These are phyloP conservation scores for Phrynocephalus forsythii DNA, from an alignment of 2,797 vertebrate species.

Conservation along the genomic window DNA sequence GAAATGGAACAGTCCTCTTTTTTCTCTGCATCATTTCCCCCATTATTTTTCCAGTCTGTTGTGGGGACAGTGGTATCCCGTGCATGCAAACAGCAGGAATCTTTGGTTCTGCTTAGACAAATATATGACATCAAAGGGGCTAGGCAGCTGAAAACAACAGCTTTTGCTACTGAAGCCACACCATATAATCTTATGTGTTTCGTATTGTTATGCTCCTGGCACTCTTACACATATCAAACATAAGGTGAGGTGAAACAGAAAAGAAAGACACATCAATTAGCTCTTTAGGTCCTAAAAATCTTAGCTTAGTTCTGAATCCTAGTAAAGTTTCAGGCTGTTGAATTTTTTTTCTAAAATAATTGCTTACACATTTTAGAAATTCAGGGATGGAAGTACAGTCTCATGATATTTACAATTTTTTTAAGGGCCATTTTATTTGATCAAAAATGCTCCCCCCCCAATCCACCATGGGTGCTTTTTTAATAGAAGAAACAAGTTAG, in stretches of 20 bases:
- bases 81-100: not conserved
- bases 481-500: not conserved
- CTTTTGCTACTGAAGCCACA: not conserved
- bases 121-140: not conserved
- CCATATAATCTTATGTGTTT: not conserved
- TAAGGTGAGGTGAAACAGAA: not conserved
- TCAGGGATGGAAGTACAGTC: not conserved
- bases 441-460: not conserved
- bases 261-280: not conserved
- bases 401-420: not conserved
- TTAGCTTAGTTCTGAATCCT: not conserved
- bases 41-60: not conserved
- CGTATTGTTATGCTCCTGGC: not conserved
- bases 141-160: not conserved
- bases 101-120: not conserved
- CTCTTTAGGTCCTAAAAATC: not conserved
- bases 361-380: not conserved
- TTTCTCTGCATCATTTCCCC: not conserved
- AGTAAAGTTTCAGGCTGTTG: not conserved
- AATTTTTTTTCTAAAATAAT: not conserved
- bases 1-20: not conserved
- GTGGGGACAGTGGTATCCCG: not conserved
- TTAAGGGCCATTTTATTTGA: not conserved
- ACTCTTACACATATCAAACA: not conserved
- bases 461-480: not conserved